Evolutionary conservation across 1,140 invertebrate species (phyloP).

Genomic region (Argopecten irradians): DNA sequence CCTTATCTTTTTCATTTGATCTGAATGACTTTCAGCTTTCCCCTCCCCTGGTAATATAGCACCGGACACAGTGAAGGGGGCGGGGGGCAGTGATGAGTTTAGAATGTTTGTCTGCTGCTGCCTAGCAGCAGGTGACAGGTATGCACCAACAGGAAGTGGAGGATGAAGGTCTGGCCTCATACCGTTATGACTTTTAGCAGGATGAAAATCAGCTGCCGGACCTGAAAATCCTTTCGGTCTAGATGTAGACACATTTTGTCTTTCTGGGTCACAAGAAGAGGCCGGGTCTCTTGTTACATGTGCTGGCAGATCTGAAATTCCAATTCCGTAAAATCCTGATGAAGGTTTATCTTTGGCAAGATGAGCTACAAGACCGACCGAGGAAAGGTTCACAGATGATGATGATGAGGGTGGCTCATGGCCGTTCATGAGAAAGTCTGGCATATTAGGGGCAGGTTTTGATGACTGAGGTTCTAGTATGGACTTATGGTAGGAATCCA

Average conservation of each 20-base stretch:
- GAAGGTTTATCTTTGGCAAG: slow-evolving; percentile 28
- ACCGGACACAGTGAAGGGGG: neutral
- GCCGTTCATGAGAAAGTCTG: neutral
- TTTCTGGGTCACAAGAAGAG: neutral
- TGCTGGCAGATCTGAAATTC: neutral
- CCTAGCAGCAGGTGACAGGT: slow-evolving; percentile 5
- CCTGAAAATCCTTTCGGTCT: neutral
- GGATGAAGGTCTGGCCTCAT: neutral
- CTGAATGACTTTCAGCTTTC: slow-evolving; percentile 37
- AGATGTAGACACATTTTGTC: neutral
- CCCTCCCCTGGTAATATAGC: slow-evolving; percentile 19
- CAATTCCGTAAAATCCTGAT: neutral
- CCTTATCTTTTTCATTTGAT: slow-evolving; percentile 59
- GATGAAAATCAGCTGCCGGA: neutral
- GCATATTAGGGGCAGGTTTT: neutral
- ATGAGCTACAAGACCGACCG: slow-evolving; percentile 8
- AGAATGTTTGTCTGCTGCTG: neutral
- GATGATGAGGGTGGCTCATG: neutral
- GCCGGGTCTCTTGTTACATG: neutral
- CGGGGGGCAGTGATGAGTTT: neutral
- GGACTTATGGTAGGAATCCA: slow-evolving; percentile 50
- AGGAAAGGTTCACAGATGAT: slow-evolving; percentile 24
- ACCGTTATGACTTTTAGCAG: neutral
- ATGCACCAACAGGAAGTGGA: neutral
- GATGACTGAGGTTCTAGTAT: slow-evolving; percentile 20